phyloP scores from a whole-genome alignment of 2,797 vertebrate species.

The Etheostoma perlongum region DNA sequence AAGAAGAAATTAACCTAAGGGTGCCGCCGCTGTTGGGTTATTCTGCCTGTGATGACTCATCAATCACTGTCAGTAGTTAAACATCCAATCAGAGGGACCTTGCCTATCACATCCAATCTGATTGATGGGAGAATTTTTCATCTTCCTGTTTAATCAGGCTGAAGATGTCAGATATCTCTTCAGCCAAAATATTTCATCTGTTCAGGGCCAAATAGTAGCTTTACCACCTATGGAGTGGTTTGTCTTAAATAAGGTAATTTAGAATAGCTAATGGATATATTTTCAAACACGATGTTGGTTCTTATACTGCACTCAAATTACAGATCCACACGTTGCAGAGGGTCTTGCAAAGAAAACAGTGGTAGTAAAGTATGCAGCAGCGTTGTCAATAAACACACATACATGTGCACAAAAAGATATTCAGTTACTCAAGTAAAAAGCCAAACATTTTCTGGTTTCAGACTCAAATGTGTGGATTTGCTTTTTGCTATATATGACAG shows the following conservation, averaged over 20 bases:
- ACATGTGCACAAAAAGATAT: not conserved
- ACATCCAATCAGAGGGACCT: slow-evolving; percentile 80
- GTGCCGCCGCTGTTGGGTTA: slow-evolving; percentile 17
- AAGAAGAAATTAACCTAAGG: slow-evolving; percentile 35
- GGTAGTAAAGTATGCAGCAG: not conserved
- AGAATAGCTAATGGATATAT: not conserved
- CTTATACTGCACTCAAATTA: not conserved
- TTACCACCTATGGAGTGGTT: not conserved
- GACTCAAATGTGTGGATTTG: not conserved
- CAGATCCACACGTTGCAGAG: not conserved
- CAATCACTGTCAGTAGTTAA: slow-evolving; percentile 78
- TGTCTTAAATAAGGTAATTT: not conserved
- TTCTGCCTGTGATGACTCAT: slow-evolving; percentile 60
- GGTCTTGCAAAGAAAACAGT: not conserved
- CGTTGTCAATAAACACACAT: not conserved
- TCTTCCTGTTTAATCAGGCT: slow-evolving; percentile 61
- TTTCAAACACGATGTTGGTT: slow-evolving; percentile 20
- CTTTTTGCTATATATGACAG: not conserved
- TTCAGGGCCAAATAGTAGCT: slow-evolving; percentile 15
- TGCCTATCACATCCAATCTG: slow-evolving; percentile 69
- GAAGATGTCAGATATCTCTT: slow-evolving; percentile 54
- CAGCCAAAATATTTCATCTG: slow-evolving; percentile 45
- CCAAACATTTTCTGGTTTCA: not conserved
- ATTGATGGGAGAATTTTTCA: slow-evolving; percentile 75
- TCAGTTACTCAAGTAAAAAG: not conserved